Evolutionary conservation across 2,797 vertebrate species (phyloP), one percentile per base, ranked within the genome.

Genomic region (Chloroceryle amazona): DNA sequence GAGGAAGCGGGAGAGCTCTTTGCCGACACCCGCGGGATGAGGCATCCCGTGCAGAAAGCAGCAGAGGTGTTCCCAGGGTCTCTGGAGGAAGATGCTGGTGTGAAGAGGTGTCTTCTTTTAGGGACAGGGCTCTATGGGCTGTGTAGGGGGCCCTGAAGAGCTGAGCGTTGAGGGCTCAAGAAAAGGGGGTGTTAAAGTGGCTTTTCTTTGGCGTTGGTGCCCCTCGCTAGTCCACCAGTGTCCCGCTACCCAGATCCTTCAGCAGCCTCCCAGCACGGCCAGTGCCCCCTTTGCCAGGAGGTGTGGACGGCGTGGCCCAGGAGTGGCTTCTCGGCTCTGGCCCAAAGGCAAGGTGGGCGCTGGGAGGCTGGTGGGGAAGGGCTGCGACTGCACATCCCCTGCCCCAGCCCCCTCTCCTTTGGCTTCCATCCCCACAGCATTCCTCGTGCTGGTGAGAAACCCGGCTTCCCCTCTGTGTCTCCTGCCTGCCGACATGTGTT

Each of bases 401-500:
- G 41, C 66, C 76, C 57, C 87, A 61, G 75, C 84, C 89, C 91
- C 70, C 86, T 73, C 57, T 57, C 47, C 47, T 35, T 55, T 89
- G 95, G 92, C 90, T 95, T 67, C 3, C 66, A 35, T 80, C 89
- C 91, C 91, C 74, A n/a, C 81, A 63, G 81, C 80, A 23, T 95
- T 92, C 83, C 93, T 93, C 33, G 88, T 76, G 76, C 70, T 97
- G 94, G 91, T 96, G 95, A 97, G 96, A 97, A 97, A 90, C 92
- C 90, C 94, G 41, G 95, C 97, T 97, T 97, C 96, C 93, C 90
- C 80, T 57, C 67, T 55, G 95, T 86, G 94, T 96, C 97, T 96
- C 97, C 94, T 97, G 97, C 95, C 58, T 92, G 95, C 98, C 95
- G 94, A 98, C 98, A 99, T 98, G 98, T 99, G 98, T 98, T 98